Percentiles rank a stretch among this genome's conserved stretches.
Conservation (phyloP, 2,113 vertebrate species). For the Nothobranchius furzeri region DNA sequence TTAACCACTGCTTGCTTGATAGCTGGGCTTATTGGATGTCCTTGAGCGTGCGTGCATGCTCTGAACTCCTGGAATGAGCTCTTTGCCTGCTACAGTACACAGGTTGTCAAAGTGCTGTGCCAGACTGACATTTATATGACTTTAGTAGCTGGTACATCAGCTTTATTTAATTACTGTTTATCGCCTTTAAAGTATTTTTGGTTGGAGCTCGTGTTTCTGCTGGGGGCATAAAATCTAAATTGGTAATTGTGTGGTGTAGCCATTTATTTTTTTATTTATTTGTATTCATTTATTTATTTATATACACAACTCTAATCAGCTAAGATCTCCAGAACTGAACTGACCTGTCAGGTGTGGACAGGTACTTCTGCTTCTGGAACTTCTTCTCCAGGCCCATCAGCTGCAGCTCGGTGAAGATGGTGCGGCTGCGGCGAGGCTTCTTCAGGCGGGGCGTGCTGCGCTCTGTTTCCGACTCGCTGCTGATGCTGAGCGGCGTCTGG, state of each 20-base stretch:
- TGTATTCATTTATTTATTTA: background rate
- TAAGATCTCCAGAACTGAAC: conserved; percentile 7
- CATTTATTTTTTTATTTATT: background rate
- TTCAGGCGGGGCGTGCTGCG: conserved; percentile 84
- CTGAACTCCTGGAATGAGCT: conserved; percentile 23
- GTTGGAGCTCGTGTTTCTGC: conserved; percentile 6
- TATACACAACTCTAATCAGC: background rate
- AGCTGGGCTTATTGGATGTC: conserved; percentile 49
- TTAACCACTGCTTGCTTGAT: conserved; percentile 53
- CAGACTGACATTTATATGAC: conserved; percentile 31
- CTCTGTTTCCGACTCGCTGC: conserved; percentile 94
- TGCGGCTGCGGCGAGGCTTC: conserved; percentile 93
- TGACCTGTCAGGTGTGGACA: conserved; percentile 97
- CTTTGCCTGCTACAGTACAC: conserved; percentile 26
- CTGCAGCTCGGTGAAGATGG: conserved; percentile 98
- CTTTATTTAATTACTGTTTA: conserved; percentile 11
- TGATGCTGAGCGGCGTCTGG: conserved; percentile 83
- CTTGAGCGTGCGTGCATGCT: conserved; percentile 17
- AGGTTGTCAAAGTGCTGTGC: conserved; percentile 49
- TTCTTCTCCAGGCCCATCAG: conserved; percentile 99
- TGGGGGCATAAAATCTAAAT: background rate
- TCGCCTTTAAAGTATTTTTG: background rate
- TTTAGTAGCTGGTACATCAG: conserved; percentile 14
- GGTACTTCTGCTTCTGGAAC: conserved; percentile 99
- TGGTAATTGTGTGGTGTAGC: background rate